Base-by-base conservation (phyloP, 2,113 vertebrate genomes). In the Lethenteron camtschaticum region DNA sequence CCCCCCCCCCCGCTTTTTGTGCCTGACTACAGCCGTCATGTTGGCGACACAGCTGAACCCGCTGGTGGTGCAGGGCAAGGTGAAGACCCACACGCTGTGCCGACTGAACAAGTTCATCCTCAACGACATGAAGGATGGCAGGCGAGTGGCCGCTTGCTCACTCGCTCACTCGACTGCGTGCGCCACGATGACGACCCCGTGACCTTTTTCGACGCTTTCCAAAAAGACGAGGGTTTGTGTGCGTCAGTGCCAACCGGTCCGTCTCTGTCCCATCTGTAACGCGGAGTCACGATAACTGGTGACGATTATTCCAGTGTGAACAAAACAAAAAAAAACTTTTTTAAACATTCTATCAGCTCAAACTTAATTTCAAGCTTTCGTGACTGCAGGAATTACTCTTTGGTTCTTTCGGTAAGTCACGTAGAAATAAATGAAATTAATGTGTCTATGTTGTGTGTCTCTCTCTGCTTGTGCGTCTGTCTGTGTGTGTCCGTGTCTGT, bases 61-160 rank as follows among this genome's bases (percentile, higher is more conserved):
- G 57, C 81, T 99, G 75, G 85, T 87, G 58, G 89, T 95, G 68
- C 68, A 84, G 0, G 81, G 86, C 12, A 71, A 3, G 2, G 75
- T 99, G 72, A 76, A 78, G 16, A 82, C 81, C 10, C 85, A 91
- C 16, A 88, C 85, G 73, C 24, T 99, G 72, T 95, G 92, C 73
- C 73, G 83, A 73, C 73, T 99, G 72, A 87, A 90, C 79, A 84
- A 79, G 11, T 89, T 84, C 72, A 88, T 96, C 76, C 88, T 90
- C 69, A 99, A 96, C 73, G 82, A 83, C 10, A 81, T 96, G 75
- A 99, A 89, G 76, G 92, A 96, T 76, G 88, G 87, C 74, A 84
- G 94, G 94, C 6, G 41, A 41, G 41, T 41, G 41, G 41, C 41
- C 41, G 6, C 41, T 41, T 41, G 41, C 41, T 41, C 41, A 41